Percentiles rank a stretch among this genome's conserved stretches.
phyloP scores from a whole-genome alignment of 2,797 vertebrate species.

The Pseudomugil gertrudae region DNA sequence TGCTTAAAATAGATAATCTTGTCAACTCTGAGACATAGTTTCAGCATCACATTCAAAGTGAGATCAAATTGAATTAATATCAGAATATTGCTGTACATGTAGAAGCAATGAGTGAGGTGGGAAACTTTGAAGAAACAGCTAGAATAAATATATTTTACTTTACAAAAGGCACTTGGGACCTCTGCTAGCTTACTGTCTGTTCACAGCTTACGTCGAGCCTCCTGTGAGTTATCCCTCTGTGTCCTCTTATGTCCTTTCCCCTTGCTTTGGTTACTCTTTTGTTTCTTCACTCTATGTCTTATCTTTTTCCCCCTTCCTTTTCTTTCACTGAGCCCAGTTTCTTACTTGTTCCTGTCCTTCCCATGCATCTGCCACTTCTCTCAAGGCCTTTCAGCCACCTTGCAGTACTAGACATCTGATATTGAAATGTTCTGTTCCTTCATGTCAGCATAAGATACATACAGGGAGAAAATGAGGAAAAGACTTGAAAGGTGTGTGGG shows the following conservation, averaged over 20 bases:
- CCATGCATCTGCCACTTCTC: background rate
- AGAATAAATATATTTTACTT: constrained; percentile 50
- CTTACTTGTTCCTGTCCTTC: constrained; percentile 20
- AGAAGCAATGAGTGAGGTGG: constrained; percentile 24
- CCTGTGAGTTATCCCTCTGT: constrained; percentile 55
- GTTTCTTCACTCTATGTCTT: constrained; percentile 14
- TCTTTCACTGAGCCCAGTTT: constrained; percentile 10
- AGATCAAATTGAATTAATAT: no score
- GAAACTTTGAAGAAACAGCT: constrained; percentile 45
- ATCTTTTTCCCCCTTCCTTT: constrained; percentile 7
- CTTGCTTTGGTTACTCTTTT: constrained; percentile 33
- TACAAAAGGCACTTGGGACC: constrained; percentile 43
- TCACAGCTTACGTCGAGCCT: constrained; percentile 38
- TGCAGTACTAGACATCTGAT: constrained; percentile 43
- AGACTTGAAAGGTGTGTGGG: constrained; percentile 16
- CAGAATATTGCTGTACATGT: background rate
- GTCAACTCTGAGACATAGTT: no score
- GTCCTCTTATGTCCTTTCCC: constrained; percentile 34
- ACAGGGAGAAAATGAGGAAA: constrained; percentile 45
- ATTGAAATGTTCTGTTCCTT: constrained; percentile 51
- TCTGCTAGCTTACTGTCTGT: constrained; percentile 44
- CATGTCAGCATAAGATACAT: constrained; percentile 31
- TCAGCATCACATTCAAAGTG: no score
- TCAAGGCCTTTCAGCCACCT: constrained; percentile 38
- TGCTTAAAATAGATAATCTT: no score